Base-by-base conservation (phyloP, 2,797 vertebrate genomes). In the Helicolenus hilgendorfi region DNA sequence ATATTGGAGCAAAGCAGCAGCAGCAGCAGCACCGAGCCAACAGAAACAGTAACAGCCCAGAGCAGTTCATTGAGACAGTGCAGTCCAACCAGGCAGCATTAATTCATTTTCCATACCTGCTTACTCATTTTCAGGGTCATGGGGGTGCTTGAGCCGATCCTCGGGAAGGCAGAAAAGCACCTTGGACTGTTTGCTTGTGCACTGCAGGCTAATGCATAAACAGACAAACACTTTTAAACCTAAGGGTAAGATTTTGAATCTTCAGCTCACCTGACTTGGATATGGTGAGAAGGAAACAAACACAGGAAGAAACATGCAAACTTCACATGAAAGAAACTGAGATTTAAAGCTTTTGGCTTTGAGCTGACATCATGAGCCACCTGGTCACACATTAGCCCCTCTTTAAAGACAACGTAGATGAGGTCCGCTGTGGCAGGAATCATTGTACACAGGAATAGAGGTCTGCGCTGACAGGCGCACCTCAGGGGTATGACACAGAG, bases 51-150 rank as follows among this genome's bases (percentile, higher is more conserved):
- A 83, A 92, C 80, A 86, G 84, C 92, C 87, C 74, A 76, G 67
- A 89, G 92, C 84, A 38, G 53, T 84, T 84, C 53, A 83, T 18
- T 60, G 69, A 87, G 79, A 87, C 77, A 70, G 69, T 75, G 74
- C 80, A 71, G 58, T 53, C 77, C 56, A 87, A 86, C 41, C 77
- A 55, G 71, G 33, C 83, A 59, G 77, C 84, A 81, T 89, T 89
- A 84, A 88, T 89, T 92, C 29, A 75, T 88, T 90, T 90, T 89
- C 84, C 64, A 73, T 87, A 55, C 20, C 69, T 7, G 26, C 67
- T 86, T 79, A 74, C 60, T 88, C 70, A 79, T 88, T 92, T 67
- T 83, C 89, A 90, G 89, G 92, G 90, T 94, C 89, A 78, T 65
- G 10, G 65, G 15, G 80, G 78, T 60, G 74, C 80, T 91, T 84